Evolutionary conservation across 2,797 vertebrate species (phyloP).

Genomic region (Sebastes itinus): DNA sequence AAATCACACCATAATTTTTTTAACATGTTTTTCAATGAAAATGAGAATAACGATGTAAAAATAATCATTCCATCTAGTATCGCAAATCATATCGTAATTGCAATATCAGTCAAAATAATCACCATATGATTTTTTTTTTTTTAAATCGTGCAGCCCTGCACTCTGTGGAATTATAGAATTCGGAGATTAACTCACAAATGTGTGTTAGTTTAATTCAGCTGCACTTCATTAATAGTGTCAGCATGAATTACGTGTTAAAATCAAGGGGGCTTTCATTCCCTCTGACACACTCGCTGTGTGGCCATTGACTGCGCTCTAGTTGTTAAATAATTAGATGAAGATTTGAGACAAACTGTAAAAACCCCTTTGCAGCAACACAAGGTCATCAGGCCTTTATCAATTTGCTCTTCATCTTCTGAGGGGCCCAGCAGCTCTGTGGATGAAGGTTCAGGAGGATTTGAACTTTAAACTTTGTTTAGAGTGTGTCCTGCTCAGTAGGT

Average conservation of each 20-base stretch:
- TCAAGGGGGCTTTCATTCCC: background rate
- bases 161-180: background rate
- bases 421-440: constrained; percentile 4
- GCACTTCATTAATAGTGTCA: background rate
- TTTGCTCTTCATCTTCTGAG: constrained; percentile 11
- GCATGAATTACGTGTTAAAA: background rate
- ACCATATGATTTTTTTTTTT: too few species aligned
- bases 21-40: too few species aligned
- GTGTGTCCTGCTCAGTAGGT: background rate
- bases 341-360: background rate
- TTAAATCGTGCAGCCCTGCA: too few species aligned
- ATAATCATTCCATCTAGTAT: too few species aligned
- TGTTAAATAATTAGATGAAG: background rate
- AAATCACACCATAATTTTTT: too few species aligned
- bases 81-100: too few species aligned
- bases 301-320: background rate
- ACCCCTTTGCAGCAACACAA: constrained; percentile 15
- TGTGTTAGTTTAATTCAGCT: background rate
- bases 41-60: too few species aligned
- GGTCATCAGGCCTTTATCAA: constrained; percentile 31
- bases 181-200: background rate
- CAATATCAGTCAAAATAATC: too few species aligned
- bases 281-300: background rate
- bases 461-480: constrained; percentile 57
- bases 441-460: constrained; percentile 44